Conservation (phyloP, 1,140 invertebrate genomes). For the Hypothenemus hampei region DNA sequence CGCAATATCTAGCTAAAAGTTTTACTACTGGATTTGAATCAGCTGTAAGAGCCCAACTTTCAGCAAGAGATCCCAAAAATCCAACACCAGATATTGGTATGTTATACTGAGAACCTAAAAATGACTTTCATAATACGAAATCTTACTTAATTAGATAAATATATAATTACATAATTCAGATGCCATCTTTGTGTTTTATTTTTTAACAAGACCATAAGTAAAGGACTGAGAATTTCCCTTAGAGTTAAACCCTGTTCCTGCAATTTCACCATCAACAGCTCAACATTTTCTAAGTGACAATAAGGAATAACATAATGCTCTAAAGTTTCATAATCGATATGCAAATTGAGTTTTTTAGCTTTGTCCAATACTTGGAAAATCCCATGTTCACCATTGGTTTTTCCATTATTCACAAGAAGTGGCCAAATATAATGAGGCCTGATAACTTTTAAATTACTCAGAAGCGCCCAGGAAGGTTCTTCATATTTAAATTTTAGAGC, state of each 20-base stretch:
- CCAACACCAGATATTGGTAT: conserved; percentile 33
- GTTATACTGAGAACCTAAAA: conserved; percentile 23
- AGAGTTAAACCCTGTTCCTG: conserved; percentile 44
- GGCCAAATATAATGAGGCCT: conserved; percentile 43
- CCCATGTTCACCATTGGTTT: conserved; percentile 38
- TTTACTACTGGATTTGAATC: conserved; percentile 29
- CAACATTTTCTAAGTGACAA: conserved; percentile 48
- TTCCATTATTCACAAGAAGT: conserved; percentile 33
- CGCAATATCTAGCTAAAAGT: conserved; percentile 38
- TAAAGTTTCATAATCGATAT: conserved; percentile 51
- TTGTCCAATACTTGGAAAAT: conserved; percentile 49
- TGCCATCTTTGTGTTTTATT: conserved; percentile 47
- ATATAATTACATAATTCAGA: conserved; percentile 48
- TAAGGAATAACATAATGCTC: conserved; percentile 50
- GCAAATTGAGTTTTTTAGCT: conserved; percentile 49
- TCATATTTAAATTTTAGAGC: conserved; percentile 31
- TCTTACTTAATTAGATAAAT: neutral
- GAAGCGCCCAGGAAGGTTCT: conserved; percentile 30
- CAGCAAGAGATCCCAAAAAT: conserved; percentile 35
- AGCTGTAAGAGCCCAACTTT: conserved; percentile 29
- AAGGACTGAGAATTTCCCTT: conserved; percentile 45
- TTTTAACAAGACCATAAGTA: conserved; percentile 49
- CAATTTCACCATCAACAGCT: conserved; percentile 49
- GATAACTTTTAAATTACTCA: conserved; percentile 29
- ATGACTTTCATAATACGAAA: neutral